Conservation (phyloP, 1,140 invertebrate genomes). For the Papilio helenus region DNA sequence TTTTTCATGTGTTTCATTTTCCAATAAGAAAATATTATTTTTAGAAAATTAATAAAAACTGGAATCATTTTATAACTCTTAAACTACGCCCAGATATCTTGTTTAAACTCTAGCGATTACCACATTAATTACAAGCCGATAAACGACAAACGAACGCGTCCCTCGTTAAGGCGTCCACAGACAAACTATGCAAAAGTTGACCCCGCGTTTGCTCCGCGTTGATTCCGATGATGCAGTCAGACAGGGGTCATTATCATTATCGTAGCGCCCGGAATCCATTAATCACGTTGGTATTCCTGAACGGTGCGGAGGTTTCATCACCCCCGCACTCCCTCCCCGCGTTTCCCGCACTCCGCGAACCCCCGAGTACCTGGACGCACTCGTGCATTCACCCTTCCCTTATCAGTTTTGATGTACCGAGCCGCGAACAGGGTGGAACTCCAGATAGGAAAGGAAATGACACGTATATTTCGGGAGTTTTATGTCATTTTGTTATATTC, state of each 20-base stretch:
- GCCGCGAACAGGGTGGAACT: constrained; percentile 62
- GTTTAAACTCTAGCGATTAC: constrained; percentile 5
- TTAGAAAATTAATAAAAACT: neutral
- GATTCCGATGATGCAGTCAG: constrained; percentile 64
- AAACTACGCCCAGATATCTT: neutral
- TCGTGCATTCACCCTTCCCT: constrained; percentile 79
- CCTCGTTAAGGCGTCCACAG: constrained; percentile 34
- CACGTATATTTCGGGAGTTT: constrained; percentile 60
- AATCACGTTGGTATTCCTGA: constrained; percentile 78
- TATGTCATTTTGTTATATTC: constrained; percentile 45
- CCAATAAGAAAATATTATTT: neutral
- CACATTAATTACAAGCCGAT: constrained; percentile 24
- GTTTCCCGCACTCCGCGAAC: constrained; percentile 37
- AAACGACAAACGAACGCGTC: constrained; percentile 20
- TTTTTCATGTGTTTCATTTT: neutral
- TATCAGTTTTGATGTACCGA: constrained; percentile 77
- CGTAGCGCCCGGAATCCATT: constrained; percentile 71
- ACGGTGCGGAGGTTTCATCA: constrained; percentile 52
- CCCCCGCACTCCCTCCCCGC: constrained; percentile 43
- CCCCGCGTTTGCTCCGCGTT: constrained; percentile 38
- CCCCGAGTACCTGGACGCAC: constrained; percentile 74
- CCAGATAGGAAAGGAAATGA: constrained; percentile 59
- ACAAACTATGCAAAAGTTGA: constrained; percentile 37
- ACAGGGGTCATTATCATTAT: constrained; percentile 77
- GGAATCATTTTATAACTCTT: neutral